A percentile compares a stretch with the other conserved stretches of the same genome.
Conservation (phyloP, 92 coral and sea anemone species). For the Palythoa grandis region DNA sequence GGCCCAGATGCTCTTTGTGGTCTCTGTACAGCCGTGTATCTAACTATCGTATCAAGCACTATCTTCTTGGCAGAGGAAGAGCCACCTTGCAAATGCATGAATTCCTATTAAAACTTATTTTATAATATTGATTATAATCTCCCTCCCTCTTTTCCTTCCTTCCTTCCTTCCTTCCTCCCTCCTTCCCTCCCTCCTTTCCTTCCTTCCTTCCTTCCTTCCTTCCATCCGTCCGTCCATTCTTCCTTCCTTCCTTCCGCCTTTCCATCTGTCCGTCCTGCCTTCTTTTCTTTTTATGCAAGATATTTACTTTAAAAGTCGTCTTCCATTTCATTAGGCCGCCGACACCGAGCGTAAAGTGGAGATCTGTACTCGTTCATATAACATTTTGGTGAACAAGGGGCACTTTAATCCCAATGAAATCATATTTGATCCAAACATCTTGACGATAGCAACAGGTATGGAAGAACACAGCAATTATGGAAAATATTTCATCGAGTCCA, state of each 20-base stretch:
- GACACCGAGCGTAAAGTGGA: conserved; percentile 83
- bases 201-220: background rate
- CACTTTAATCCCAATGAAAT: conserved; percentile 95
- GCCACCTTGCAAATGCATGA: no score
- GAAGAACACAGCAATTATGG: conserved; percentile 98
- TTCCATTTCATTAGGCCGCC: conserved; percentile 74
- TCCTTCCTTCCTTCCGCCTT: background rate
- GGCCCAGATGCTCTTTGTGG: no score
- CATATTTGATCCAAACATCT: conserved; percentile 98
- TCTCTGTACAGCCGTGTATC: no score
- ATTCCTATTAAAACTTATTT: no score
- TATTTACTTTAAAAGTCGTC: background rate
- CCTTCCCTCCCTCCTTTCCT: background rate
- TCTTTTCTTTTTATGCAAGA: background rate
- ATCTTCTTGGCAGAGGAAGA: no score
- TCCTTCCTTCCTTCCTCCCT: background rate
- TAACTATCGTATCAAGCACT: no score
- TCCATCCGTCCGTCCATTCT: background rate
- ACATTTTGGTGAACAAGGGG: conserved; percentile 80
- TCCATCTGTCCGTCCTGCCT: background rate
- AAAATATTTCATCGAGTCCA: conserved; percentile 90
- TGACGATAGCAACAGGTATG: conserved; percentile 97
- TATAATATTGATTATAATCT: no score
- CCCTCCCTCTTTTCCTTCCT: background rate
- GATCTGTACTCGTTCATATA: conserved; percentile 93